These are phyloP conservation scores for Neogobius melanostomus DNA, from an alignment of 2,113 vertebrate genomes.

Conservation along the genomic window DNA sequence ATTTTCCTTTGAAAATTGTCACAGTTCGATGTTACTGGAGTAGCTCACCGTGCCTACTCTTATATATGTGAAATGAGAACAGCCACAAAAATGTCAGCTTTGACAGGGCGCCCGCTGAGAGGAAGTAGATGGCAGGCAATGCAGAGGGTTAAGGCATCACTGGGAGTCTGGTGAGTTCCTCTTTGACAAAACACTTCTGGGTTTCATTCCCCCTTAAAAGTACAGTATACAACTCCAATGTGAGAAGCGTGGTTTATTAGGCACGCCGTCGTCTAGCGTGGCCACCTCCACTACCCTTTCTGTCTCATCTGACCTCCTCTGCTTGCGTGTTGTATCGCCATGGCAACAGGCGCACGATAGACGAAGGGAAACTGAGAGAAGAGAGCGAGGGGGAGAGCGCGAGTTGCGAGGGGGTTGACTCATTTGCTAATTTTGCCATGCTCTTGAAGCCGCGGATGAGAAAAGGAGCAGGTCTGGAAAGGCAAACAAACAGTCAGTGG, in stretches of 20 bases:
- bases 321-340: constrained; percentile 73
- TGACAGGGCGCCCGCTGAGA: constrained; percentile 38
- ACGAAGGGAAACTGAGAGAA: constrained; percentile 33
- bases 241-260: constrained; percentile 64
- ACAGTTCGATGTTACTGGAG: constrained; percentile 13
- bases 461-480: constrained; percentile 45
- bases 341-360: constrained; percentile 72
- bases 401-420: constrained; percentile 46
- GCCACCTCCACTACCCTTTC: constrained; percentile 58
- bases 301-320: constrained; percentile 74
- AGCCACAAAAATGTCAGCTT: constrained; percentile 41
- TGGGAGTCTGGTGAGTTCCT: constrained; percentile 24
- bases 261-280: constrained; percentile 43
- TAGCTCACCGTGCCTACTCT: constrained; percentile 6
- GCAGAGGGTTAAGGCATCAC: constrained; percentile 40
- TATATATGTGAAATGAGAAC: constrained; percentile 27
- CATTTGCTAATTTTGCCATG: constrained; percentile 68
- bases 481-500: constrained; percentile 2
- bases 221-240: constrained; percentile 53
- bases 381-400: constrained; percentile 3
- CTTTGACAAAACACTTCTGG: constrained; percentile 3
- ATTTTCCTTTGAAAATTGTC: constrained; percentile 6
- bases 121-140: constrained; percentile 42
- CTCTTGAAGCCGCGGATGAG: constrained; percentile 61
- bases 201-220: constrained; percentile 30